Evolutionary conservation across 2,888 invertebrate genomes (phyloP).

Genomic region (Adelphocoris suturalis): DNA sequence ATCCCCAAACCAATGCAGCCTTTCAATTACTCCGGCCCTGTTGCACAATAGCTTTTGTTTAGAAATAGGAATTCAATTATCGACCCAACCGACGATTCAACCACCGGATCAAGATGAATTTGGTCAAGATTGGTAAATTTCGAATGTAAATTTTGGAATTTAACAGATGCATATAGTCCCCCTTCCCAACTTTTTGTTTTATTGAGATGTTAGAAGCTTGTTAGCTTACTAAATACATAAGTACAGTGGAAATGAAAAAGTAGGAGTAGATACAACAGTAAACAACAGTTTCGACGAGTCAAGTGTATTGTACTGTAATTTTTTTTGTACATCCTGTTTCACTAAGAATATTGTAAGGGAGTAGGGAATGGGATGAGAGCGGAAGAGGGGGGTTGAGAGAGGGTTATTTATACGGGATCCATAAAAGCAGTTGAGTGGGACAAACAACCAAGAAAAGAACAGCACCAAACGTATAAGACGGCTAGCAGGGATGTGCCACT

Average conservation of each 20-base stretch:
- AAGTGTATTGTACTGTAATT: conserved; percentile 20
- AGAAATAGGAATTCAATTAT: no score
- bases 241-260: not conserved
- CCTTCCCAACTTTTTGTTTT: no score
- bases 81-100: no score
- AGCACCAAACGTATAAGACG: not conserved
- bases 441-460: conserved; percentile 3
- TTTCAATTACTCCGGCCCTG: no score
- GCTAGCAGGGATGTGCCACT: not conserved
- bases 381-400: not conserved
- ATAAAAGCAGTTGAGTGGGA: not conserved
- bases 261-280: not conserved
- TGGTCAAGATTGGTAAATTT: no score
- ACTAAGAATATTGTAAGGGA: conserved; percentile 20
- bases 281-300: not conserved
- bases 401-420: not conserved
- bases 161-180: no score
- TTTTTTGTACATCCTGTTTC: conserved; percentile 14
- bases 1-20: no score
- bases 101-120: no score
- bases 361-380: not conserved
- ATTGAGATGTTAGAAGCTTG: no score
- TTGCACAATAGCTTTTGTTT: no score
- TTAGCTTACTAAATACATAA: no score
- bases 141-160: no score